phyloP scores from a whole-genome alignment of 2,888 invertebrate genomes.

The Clostera curtula region DNA sequence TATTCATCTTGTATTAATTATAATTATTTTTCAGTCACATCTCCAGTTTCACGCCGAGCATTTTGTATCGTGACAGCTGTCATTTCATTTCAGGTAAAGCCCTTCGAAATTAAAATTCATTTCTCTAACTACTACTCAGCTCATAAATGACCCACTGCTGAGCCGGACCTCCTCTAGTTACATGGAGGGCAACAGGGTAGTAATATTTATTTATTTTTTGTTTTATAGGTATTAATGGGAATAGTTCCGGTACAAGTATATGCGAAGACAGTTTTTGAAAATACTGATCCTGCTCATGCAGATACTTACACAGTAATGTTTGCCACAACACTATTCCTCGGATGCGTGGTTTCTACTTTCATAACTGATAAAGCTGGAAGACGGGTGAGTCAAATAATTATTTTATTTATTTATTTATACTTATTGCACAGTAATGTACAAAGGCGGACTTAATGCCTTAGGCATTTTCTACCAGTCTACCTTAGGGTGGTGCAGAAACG shows the following conservation, averaged over 20 bases:
- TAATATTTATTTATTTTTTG: too few relatives aligned
- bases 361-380: slow-evolving; percentile 78
- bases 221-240: slow-evolving; percentile 57
- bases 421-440: too few relatives aligned
- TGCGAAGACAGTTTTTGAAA: slow-evolving; percentile 67
- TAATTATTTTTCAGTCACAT: too few relatives aligned
- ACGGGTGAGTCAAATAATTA: slow-evolving; percentile 41
- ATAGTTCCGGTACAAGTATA: slow-evolving; percentile 62
- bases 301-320: slow-evolving; percentile 75
- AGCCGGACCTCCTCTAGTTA: too few relatives aligned
- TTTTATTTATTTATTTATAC: not conserved
- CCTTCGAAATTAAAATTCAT: too few relatives aligned
- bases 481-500: too few relatives aligned
- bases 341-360: slow-evolving; percentile 53
- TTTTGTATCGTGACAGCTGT: slow-evolving; percentile 42
- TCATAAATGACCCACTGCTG: too few relatives aligned
- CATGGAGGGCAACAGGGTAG: too few relatives aligned
- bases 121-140: too few relatives aligned
- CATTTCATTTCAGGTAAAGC: slow-evolving; percentile 43
- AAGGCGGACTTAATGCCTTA: too few relatives aligned
- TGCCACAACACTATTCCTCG: slow-evolving; percentile 68
- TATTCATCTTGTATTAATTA: too few relatives aligned
- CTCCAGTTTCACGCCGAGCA: slow-evolving; percentile 37
- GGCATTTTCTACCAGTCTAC: too few relatives aligned
- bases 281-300: slow-evolving; percentile 65